phyloP scores from a whole-genome alignment of 2,113 vertebrate genomes.

The Stegostoma tigrinum region DNA sequence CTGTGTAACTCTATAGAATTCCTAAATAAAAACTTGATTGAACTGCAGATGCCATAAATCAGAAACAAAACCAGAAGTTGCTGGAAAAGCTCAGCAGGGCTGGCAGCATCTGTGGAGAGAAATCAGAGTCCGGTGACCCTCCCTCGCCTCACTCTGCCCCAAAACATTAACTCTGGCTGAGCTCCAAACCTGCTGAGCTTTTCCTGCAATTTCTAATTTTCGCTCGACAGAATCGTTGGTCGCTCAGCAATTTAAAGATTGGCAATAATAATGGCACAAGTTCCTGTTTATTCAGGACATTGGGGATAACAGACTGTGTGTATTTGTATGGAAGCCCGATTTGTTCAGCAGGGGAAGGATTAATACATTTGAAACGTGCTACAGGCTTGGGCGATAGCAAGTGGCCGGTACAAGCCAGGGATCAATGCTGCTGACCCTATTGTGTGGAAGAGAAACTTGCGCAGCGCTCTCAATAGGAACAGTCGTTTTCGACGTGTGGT shows the following conservation, averaged over 20 bases:
- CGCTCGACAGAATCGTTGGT: no score
- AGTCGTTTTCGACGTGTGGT: slow-evolving; percentile 48
- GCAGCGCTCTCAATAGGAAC: slow-evolving; percentile 71
- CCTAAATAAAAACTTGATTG: no score
- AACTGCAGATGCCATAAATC: no score
- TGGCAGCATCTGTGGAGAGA: no score
- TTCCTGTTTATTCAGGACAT: background rate
- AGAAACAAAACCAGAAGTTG: no score
- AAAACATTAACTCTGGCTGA: no score
- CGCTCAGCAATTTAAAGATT: background rate
- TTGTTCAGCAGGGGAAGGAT: background rate
- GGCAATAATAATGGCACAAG: background rate
- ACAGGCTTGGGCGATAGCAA: slow-evolving; percentile 73
- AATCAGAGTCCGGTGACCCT: no score
- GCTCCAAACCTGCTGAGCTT: no score
- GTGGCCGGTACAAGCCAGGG: slow-evolving; percentile 51
- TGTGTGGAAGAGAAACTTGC: slow-evolving; percentile 84
- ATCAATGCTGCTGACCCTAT: slow-evolving; percentile 54
- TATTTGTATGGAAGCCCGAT: background rate
- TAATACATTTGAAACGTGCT: background rate
- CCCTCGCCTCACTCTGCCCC: no score
- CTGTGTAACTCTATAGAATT: no score
- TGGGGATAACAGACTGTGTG: background rate
- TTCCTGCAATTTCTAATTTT: no score
- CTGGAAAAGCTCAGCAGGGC: no score